phyloP scores from a whole-genome alignment of 1,140 invertebrate genomes.

The Agrypnia vestita region DNA sequence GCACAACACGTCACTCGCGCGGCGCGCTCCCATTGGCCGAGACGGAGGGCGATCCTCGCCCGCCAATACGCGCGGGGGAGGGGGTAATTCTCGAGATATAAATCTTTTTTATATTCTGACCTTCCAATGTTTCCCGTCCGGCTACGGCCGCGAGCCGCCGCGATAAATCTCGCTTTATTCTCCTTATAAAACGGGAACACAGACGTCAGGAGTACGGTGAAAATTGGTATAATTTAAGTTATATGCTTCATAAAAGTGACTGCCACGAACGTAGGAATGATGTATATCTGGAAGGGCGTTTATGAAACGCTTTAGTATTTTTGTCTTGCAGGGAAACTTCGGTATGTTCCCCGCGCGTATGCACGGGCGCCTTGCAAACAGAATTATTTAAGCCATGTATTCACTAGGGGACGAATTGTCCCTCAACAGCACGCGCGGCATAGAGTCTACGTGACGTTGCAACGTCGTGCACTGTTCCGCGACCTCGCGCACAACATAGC shows the following conservation, averaged over 20 bases:
- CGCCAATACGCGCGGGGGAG: neutral
- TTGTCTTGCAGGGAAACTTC: conserved; percentile 3
- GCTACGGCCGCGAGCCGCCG: conserved; percentile 58
- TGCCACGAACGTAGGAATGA: conserved; percentile 59
- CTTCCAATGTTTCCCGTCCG: conserved; percentile 61
- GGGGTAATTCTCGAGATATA: conserved; percentile 61
- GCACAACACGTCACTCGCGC: too few relatives aligned
- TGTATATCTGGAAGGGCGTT: conserved; percentile 51
- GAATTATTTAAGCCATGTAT: too few relatives aligned
- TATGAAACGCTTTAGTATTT: conserved; percentile 34
- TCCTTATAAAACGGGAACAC: conserved; percentile 61
- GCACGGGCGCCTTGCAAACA: too few relatives aligned
- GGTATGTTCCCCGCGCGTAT: neutral
- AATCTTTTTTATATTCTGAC: conserved; percentile 62
- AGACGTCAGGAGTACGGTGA: conserved; percentile 60
- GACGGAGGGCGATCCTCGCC: neutral
- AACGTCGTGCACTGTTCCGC: too few relatives aligned
- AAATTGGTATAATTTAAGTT: conserved; percentile 62
- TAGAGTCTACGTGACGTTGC: too few relatives aligned
- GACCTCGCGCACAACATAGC: too few relatives aligned
- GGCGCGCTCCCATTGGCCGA: neutral
- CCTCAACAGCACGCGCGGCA: too few relatives aligned
- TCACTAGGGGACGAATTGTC: too few relatives aligned
- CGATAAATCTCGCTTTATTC: conserved; percentile 62
- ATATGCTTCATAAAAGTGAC: conserved; percentile 61